Evolutionary conservation across 2,797 vertebrate species (phyloP).

Genomic region (Phoebastria nigripes): DNA sequence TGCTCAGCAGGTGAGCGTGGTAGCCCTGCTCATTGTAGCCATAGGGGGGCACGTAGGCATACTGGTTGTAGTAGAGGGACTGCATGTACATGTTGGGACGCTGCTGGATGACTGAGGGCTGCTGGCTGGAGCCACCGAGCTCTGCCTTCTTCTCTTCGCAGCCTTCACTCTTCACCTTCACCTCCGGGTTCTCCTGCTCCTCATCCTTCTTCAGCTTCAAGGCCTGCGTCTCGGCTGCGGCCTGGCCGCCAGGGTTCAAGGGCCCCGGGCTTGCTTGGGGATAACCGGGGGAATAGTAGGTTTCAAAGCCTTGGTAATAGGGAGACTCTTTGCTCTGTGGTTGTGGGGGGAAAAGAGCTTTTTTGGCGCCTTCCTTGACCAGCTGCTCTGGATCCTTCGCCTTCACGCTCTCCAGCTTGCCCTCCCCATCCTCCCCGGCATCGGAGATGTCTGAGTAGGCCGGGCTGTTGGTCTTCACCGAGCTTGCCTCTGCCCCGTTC

Average conservation of each 20-base stretch:
- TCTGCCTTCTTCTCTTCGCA: constrained; percentile 93
- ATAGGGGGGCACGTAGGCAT: constrained; percentile 93
- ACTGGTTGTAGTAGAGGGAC: constrained; percentile 98
- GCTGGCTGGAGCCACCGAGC: constrained; percentile 78
- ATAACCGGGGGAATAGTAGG: constrained; percentile 93
- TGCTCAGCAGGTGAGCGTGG: constrained; percentile 92
- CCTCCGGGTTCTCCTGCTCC: constrained; percentile 85
- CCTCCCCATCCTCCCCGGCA: constrained; percentile 95
- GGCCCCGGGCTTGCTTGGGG: constrained; percentile 89
- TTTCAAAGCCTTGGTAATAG: constrained; percentile 90
- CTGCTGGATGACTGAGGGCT: constrained; percentile 96
- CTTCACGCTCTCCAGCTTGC: constrained; percentile 87
- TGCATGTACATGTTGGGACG: constrained; percentile 98
- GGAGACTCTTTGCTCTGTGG: constrained; percentile 91
- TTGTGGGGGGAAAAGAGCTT: constrained; percentile 89
- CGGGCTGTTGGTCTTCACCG: constrained; percentile 95
- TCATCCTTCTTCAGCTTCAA: constrained; percentile 94
- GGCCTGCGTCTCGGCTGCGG: constrained; percentile 76
- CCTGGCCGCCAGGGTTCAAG: constrained; percentile 78
- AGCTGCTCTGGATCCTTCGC: constrained; percentile 88
- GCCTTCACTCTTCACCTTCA: constrained; percentile 87
- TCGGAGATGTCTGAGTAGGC: constrained; percentile 98
- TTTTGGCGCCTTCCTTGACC: constrained; percentile 92
- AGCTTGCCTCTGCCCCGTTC: constrained; percentile 93
- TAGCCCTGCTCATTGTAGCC: constrained; percentile 96